Conservation (phyloP, 2,113 vertebrate species). For the Megaleporinus macrocephalus region DNA sequence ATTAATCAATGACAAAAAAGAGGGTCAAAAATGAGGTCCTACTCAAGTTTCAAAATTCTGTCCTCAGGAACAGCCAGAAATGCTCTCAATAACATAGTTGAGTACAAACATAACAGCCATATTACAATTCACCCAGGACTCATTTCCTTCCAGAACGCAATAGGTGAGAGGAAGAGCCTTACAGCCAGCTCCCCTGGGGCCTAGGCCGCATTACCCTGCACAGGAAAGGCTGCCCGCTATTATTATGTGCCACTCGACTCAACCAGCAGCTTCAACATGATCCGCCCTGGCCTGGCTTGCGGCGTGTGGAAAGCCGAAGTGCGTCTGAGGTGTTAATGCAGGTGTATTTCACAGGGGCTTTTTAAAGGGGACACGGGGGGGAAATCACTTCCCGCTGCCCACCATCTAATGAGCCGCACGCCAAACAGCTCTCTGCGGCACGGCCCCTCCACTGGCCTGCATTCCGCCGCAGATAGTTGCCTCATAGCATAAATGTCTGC, state of each 20-base stretch:
- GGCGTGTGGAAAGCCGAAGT: slow-evolving; percentile 12
- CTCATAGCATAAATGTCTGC: slow-evolving; percentile 55
- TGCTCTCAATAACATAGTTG: background rate
- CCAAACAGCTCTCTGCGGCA: background rate
- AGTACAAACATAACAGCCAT: slow-evolving; percentile 12
- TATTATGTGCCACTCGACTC: slow-evolving; percentile 66
- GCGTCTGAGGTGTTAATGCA: slow-evolving; percentile 67
- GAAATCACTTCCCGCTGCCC: slow-evolving; percentile 39
- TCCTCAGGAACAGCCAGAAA: background rate
- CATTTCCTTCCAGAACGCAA: slow-evolving; percentile 23
- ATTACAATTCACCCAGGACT: slow-evolving; percentile 16
- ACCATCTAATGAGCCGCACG: slow-evolving; percentile 24
- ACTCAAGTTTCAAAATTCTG: background rate
- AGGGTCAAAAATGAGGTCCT: background rate
- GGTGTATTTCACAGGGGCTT: slow-evolving; percentile 65
- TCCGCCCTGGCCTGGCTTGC: slow-evolving; percentile 35
- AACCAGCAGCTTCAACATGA: slow-evolving; percentile 56
- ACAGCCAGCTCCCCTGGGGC: slow-evolving; percentile 9
- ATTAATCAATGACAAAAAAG: slow-evolving; percentile 9
- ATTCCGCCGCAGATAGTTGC: slow-evolving; percentile 52
- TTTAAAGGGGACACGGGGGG: slow-evolving; percentile 26
- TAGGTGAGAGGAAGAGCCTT: slow-evolving; percentile 5
- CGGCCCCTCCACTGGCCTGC: slow-evolving; percentile 8
- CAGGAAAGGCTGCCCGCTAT: slow-evolving; percentile 52
- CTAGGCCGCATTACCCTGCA: slow-evolving; percentile 27